Evolutionary conservation across 30 jellyfish, hydroid and myxozoan species (phyloP), one percentile per base, ranked within the genome.

Genomic region (Clytia hemisphaerica): DNA sequence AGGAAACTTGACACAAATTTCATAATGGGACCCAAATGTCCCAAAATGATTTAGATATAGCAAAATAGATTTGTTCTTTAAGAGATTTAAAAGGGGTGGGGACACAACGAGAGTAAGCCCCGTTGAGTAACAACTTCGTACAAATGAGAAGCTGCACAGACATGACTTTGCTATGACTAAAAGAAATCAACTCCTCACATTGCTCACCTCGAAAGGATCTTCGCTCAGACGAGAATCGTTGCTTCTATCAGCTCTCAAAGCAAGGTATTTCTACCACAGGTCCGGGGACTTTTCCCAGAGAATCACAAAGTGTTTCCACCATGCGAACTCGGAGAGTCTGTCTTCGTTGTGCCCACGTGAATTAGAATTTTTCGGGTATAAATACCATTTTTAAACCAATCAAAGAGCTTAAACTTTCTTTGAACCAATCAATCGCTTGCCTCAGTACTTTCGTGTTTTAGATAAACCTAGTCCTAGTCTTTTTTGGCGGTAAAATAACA

Each of bases 271-370:
- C 72, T 84, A 67, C 85, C 87, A 2, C 34, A 33, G 85, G 95
- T 83, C 84, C 95, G 95, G 95, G 95, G 95, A 83, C 95, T 83
- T 83, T 83, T 70, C 95, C 95, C 95, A 83, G 82, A 82, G 95
- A 83, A 45, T 76, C 58, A 75, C 82, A 32, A 55, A 37, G 71
- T 28, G 15, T 6, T 19, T 25, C 55, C 80, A 21, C 58, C 14
- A 37, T 26, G 15, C 77, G 66, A 9, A 76, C 92, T 83, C 85
- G 92, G 95, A 54, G 0, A 45, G 95, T 78, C 79, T 42, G 92
- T 75, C 95, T 83, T 83, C 71, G 85, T 92, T 72, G 92, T 83
- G 86, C 64, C 95, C 95, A 75, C 92, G 92, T 31, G 80, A 40
- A 0, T 3, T 0, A 10, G 1, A 26, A 45, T 22, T 71, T 69